Evolutionary conservation across 2,113 vertebrate genomes (phyloP).

Genomic region (Gracilinanus agilis): DNA sequence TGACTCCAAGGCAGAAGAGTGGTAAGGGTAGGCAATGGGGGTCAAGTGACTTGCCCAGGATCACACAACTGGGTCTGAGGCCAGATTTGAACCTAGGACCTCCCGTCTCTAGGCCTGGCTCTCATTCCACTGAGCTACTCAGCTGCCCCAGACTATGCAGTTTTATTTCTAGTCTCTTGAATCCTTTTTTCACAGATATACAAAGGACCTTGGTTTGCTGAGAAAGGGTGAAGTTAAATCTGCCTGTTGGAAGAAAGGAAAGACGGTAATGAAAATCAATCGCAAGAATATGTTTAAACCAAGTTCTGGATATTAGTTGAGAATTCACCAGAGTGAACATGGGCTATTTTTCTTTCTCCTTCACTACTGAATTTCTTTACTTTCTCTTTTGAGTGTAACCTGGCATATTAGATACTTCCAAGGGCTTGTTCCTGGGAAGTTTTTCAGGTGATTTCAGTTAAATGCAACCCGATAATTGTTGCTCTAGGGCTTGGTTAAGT

Average conservation of each 20-base stretch:
- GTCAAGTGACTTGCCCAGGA: no score
- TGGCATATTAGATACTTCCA: constrained; percentile 80
- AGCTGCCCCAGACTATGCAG: constrained; percentile 25
- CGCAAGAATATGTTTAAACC: constrained; percentile 6
- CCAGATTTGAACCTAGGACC: no score
- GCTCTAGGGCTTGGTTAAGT: constrained; percentile 82
- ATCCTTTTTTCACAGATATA: constrained; percentile 51
- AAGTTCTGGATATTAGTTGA: constrained; percentile 11
- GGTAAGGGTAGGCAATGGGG: no score
- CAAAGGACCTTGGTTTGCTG: constrained; percentile 42
- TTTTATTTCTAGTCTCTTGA: constrained; percentile 65
- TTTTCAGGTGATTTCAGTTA: constrained; percentile 87
- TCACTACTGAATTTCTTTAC: constrained; percentile 55
- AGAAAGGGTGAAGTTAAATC: constrained; percentile 64
- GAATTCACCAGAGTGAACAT: constrained; percentile 19
- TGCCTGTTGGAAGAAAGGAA: constrained; percentile 43
- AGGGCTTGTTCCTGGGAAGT: constrained; percentile 78
- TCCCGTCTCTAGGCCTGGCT: no score
- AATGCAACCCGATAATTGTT: constrained; percentile 87
- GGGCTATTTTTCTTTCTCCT: constrained; percentile 72
- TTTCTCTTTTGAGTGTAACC: constrained; percentile 76
- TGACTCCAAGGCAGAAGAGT: no score
- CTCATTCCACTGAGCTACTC: no score
- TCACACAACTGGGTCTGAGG: no score
- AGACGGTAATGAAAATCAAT: constrained; percentile 26